phyloP scores from a whole-genome alignment of 64 coral and sea anemone species.

The Montipora foliosa region DNA sequence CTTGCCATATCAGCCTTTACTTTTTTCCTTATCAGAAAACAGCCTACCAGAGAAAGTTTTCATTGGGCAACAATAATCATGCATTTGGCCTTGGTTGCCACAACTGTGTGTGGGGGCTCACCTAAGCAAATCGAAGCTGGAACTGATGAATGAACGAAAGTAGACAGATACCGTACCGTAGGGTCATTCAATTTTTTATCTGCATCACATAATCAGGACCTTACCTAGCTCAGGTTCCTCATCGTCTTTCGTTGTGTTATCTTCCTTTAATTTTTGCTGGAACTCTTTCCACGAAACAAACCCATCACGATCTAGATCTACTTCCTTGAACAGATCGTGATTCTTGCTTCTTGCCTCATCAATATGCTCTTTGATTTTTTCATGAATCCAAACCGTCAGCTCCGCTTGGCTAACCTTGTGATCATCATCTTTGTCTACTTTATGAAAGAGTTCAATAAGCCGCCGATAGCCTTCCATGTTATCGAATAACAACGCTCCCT shows the following conservation, averaged over 20 bases:
- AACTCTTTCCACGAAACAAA: conserved; percentile 82
- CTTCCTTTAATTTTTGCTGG: conserved; percentile 76
- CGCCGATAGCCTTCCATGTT: conserved; percentile 90
- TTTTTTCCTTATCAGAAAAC: too few relatives aligned
- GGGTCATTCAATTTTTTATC: too few relatives aligned
- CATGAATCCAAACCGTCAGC: conserved; percentile 85
- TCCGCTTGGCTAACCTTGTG: conserved; percentile 85
- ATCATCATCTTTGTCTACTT: conserved; percentile 87
- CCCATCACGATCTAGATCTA: conserved; percentile 66
- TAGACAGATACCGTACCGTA: too few relatives aligned
- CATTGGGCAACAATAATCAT: too few relatives aligned
- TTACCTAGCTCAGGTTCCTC: conserved; percentile 72
- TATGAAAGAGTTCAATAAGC: conserved; percentile 93
- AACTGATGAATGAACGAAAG: too few relatives aligned
- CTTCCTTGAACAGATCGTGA: conserved; percentile 66
- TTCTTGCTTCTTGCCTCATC: conserved; percentile 72
- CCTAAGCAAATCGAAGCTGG: too few relatives aligned
- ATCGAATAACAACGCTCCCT: conserved; percentile 82
- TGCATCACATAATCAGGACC: background rate
- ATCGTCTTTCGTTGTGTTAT: conserved; percentile 38
- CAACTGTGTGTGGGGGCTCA: too few relatives aligned
- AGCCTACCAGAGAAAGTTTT: too few relatives aligned
- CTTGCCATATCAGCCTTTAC: too few relatives aligned
- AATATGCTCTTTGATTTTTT: conserved; percentile 88
- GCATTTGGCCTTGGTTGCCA: too few relatives aligned